Percentiles rank a stretch among this genome's conserved stretches.
These are phyloP conservation scores for Mormoops blainvillei DNA, from an alignment of 2,113 vertebrate species.

Conservation along the genomic window DNA sequence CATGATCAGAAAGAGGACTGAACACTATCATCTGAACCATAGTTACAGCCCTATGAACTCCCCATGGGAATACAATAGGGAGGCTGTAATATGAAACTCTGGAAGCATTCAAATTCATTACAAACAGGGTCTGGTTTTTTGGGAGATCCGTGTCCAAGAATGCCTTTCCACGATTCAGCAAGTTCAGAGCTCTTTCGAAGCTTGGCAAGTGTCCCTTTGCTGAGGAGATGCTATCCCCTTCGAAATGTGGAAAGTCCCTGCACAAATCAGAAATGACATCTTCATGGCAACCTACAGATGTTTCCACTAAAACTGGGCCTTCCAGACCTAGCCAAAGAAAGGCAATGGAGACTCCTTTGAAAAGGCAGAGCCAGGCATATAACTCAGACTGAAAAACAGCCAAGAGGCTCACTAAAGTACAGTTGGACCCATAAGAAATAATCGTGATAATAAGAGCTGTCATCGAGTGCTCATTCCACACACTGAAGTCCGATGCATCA, in stretches of 20 bases:
- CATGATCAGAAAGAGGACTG: background rate
- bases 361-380: background rate
- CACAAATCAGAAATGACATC: slow-evolving; percentile 46
- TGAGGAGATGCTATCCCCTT: slow-evolving; percentile 26
- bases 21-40: background rate
- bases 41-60: background rate
- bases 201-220: slow-evolving; percentile 35
- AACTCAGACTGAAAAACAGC: background rate
- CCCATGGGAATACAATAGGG: background rate
- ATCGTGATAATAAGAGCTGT: background rate
- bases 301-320: background rate
- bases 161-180: slow-evolving; percentile 61
- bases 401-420: background rate
- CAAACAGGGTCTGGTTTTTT: slow-evolving; percentile 65
- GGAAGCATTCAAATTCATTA: slow-evolving; percentile 67
- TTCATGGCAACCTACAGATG: background rate
- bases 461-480: background rate
- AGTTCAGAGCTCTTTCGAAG: slow-evolving; percentile 56
- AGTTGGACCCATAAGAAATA: background rate
- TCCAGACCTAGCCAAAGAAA: background rate
- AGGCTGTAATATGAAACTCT: slow-evolving; percentile 38
- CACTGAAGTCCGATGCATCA: background rate
- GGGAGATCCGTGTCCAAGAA: slow-evolving; percentile 52
- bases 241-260: background rate
- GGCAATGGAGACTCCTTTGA: background rate